Evolutionary conservation across 1,140 invertebrate species (phyloP).

Genomic region (Leptopilina boulardi): DNA sequence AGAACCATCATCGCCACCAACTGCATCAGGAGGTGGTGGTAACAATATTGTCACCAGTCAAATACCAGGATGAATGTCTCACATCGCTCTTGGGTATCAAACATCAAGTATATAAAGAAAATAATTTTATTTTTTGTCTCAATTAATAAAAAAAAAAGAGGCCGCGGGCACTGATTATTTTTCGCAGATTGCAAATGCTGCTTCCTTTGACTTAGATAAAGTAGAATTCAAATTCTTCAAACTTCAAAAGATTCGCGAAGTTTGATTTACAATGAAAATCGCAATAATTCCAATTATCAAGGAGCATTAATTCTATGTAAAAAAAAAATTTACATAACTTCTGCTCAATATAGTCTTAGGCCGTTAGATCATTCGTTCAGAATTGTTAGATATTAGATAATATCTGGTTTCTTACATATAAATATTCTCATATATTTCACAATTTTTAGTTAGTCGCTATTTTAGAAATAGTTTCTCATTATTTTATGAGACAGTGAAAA

Average conservation of each 20-base stretch:
- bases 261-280: neutral
- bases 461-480: too few relatives aligned
- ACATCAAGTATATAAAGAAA: neutral
- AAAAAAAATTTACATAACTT: neutral
- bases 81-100: neutral
- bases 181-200: conserved; percentile 21
- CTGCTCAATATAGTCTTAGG: conserved; percentile 25
- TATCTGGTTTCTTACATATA: conserved; percentile 6
- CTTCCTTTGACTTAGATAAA: conserved; percentile 12
- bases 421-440: neutral
- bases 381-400: neutral
- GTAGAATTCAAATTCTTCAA: neutral
- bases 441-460: neutral
- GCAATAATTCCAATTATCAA: neutral
- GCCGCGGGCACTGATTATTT: conserved; percentile 7
- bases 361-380: conserved; percentile 22
- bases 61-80: conserved; percentile 68
- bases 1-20: conserved; percentile 59
- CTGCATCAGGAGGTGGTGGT: conserved; percentile 56
- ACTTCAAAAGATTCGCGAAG: neutral
- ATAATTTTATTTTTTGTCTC: neutral
- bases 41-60: conserved; percentile 63
- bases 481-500: too few relatives aligned
- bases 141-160: too few relatives aligned
- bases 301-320: conserved; percentile 24